phyloP scores from a whole-genome alignment of 2,888 invertebrate genomes.

The Teleogryllus oceanicus region DNA sequence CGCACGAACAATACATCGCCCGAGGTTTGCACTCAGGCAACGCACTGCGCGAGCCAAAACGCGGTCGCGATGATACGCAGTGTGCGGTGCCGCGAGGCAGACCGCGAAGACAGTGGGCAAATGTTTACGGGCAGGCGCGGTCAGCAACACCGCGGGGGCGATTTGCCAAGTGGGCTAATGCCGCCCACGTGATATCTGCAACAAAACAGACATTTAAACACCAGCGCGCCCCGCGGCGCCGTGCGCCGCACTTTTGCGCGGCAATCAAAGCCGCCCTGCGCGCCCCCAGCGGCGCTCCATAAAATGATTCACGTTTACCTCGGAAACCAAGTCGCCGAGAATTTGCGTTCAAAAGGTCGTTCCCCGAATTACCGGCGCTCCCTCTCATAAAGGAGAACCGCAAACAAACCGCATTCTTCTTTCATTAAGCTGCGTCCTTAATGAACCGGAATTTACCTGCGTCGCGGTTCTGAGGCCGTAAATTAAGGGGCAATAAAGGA shows the following conservation, averaged over 20 bases:
- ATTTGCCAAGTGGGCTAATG: neutral
- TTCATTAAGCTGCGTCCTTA: slow-evolving; percentile 18
- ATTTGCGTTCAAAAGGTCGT: neutral
- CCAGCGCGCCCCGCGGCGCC: no score
- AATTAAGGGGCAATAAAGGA: neutral
- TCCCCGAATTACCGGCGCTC: neutral
- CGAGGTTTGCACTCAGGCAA: no score
- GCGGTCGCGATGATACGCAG: no score
- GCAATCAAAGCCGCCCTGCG: no score
- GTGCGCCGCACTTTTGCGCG: no score
- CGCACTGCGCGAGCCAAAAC: no score
- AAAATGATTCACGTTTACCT: no score
- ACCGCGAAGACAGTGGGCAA: neutral
- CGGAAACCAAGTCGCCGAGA: neutral
- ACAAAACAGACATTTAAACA: neutral
- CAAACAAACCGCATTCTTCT: slow-evolving; percentile 18
- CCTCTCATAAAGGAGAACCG: neutral
- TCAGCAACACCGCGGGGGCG: neutral
- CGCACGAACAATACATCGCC: no score
- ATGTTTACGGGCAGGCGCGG: neutral
- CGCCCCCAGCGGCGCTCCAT: no score
- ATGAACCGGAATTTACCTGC: neutral
- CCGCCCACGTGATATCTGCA: neutral
- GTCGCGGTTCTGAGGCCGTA: neutral
- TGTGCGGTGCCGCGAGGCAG: no score